Base-by-base conservation (phyloP, 1,140 invertebrate genomes). In the Acyrthosiphon pisum region DNA sequence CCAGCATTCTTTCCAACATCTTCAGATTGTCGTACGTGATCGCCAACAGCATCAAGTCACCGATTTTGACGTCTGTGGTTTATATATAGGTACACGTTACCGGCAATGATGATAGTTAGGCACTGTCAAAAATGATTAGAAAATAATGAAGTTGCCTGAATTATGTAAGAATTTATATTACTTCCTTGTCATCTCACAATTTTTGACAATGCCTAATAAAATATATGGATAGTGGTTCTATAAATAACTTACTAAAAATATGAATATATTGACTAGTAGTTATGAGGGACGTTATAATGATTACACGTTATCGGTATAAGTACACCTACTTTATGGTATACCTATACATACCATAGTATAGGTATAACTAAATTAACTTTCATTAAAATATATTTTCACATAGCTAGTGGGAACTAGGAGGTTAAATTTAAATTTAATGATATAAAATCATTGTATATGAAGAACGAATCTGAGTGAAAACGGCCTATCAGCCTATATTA, bases 21-120 rank as follows among this genome's bases (percentile, higher is more conserved):
- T 95, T 95, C 8, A 94, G 94, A 91, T 96, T 95, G 94, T 96
- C 96, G 93, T 96, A 95, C 93, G 95, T 94, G 41, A 96, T 95
- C 8, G 96, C 96, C 93, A 96, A 95, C 22, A 96, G 94, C 41
- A 95, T 95, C n/a, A 95, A 95, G 94, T 96, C 96, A 11, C 95
- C 95, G 23, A 96, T 95, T 93, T 96, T 96, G 60, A 96, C 95
- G 81, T 95, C 95, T 3, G 95, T 8, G 2, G 46, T 41, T 41
- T 84, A 84, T 44, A 76, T 44, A 84, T 44, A 22, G 18, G 20
- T 53, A 41, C 8, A 37, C 41, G 41, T 41, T 84, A 84, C 41
- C 37, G 22, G n/a, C 22, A 83, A 37, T 83, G 37, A 22, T 83
- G 22, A 83, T 41, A 37, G 84, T 86, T 37, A 41, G 37, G 2